phyloP scores from a whole-genome alignment of 2,888 invertebrate genomes.

The Pandemis heparana region DNA sequence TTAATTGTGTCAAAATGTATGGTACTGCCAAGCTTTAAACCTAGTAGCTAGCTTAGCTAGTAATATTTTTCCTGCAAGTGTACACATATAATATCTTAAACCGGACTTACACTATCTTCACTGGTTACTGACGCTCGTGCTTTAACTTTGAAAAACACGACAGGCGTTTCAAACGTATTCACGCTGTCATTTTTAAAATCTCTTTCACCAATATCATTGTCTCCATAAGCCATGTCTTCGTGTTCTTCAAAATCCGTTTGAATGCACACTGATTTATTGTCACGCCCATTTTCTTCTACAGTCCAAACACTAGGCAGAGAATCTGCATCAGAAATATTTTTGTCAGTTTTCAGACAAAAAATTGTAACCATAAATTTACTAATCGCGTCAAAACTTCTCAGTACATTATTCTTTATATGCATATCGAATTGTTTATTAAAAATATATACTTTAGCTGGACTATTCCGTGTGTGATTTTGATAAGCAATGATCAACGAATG shows the following conservation, averaged over 20 bases:
- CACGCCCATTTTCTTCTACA: constrained; percentile 25
- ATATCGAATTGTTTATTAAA: not conserved
- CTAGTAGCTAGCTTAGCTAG: too few species aligned
- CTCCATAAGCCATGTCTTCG: not conserved
- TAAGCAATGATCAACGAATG: not conserved
- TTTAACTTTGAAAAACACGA: constrained; percentile 9
- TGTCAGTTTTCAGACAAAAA: constrained; percentile 45
- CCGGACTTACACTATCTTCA: not conserved
- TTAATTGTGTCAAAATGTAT: too few species aligned
- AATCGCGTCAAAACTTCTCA: not conserved
- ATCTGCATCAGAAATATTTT: constrained; percentile 50
- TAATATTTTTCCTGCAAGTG: too few species aligned
- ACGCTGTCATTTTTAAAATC: constrained; percentile 4
- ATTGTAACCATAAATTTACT: constrained; percentile 13
- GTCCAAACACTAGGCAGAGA: constrained; percentile 56
- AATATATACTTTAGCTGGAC: not conserved
- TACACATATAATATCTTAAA: not conserved
- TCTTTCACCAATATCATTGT: constrained; percentile 4
- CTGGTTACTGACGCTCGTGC: constrained; percentile 1
- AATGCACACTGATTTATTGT: constrained; percentile 47
- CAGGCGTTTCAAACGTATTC: not conserved
- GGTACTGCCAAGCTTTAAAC: too few species aligned
- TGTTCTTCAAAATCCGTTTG: constrained; percentile 26
- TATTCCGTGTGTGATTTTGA: not conserved
- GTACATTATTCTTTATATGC: constrained; percentile 6